phyloP scores from a whole-genome alignment of 92 coral and sea anemone genomes.

The Porites cylindrica region DNA sequence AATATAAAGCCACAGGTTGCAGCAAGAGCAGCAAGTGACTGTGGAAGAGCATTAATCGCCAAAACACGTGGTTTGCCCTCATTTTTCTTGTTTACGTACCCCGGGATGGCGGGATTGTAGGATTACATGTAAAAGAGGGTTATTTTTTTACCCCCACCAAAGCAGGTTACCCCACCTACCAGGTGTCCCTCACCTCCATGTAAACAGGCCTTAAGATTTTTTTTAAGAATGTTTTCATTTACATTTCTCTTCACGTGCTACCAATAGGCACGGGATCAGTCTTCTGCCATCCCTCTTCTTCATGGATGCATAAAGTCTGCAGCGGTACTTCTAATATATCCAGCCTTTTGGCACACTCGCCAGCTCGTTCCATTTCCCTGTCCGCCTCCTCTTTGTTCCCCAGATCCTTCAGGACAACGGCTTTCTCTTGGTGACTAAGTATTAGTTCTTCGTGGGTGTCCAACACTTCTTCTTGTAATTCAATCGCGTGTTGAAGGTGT shows the following conservation, averaged over 20 bases:
- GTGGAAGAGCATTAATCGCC: no score
- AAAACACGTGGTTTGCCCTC: no score
- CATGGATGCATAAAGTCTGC: neutral
- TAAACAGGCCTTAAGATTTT: no score
- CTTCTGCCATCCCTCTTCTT: neutral
- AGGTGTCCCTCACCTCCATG: no score
- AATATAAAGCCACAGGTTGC: no score
- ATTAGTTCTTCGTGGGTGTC: conserved; percentile 46
- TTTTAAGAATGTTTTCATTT: neutral
- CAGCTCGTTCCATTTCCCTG: neutral
- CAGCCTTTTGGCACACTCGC: conserved; percentile 5
- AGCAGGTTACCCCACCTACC: no score
- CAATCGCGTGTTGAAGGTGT: conserved; percentile 28
- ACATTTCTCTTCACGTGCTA: neutral
- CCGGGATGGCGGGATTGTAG: no score
- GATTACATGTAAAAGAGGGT: no score
- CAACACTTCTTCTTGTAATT: conserved; percentile 43
- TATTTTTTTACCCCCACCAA: no score
- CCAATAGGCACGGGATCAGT: neutral
- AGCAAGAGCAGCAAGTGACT: no score
- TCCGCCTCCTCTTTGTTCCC: conserved; percentile 16
- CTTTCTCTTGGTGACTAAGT: neutral
- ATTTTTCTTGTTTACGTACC: no score
- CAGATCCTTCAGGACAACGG: neutral
- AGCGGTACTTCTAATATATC: conserved; percentile 4